phyloP scores from a whole-genome alignment of 2,888 invertebrate genomes.

The Ptilodon capucinus region DNA sequence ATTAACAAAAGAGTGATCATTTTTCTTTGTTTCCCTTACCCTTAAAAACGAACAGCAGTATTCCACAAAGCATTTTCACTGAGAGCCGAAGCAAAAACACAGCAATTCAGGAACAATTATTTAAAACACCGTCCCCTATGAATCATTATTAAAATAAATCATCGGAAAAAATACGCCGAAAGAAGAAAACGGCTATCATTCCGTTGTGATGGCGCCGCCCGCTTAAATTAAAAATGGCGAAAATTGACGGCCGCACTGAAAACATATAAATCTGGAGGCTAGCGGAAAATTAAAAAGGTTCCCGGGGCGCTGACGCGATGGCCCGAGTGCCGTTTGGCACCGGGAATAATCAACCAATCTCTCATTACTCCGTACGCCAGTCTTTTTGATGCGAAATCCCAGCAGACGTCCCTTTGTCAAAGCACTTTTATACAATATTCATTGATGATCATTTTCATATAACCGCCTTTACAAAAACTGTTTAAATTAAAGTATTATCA shows the following conservation, averaged over 20 bases:
- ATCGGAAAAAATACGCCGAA: conserved; percentile 44
- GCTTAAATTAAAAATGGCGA: conserved; percentile 73
- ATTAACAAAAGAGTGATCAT: not conserved
- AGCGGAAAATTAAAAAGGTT: conserved; percentile 78
- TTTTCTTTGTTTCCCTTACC: not conserved
- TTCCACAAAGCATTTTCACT: not conserved
- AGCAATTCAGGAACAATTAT: conserved; percentile 33
- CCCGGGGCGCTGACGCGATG: conserved; percentile 53
- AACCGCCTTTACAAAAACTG: too few relatives aligned
- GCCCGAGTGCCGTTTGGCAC: conserved; percentile 40
- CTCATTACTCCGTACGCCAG: conserved; percentile 46
- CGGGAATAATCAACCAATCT: conserved; percentile 52
- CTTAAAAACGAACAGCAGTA: not conserved
- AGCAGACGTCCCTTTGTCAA: conserved; percentile 33
- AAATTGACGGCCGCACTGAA: conserved; percentile 72
- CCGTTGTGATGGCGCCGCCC: conserved; percentile 62
- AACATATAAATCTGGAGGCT: conserved; percentile 76
- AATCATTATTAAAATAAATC: conserved; percentile 39
- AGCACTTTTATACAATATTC: conserved; percentile 33
- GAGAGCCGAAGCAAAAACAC: not conserved
- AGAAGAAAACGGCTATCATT: conserved; percentile 57
- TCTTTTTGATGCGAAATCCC: conserved; percentile 43
- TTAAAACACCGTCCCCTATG: conserved; percentile 31
- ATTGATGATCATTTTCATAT: conserved; percentile 24
- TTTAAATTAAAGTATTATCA: too few relatives aligned